Base-by-base conservation (phyloP, 2,888 invertebrate species). In the Ennomos quercinarius region DNA sequence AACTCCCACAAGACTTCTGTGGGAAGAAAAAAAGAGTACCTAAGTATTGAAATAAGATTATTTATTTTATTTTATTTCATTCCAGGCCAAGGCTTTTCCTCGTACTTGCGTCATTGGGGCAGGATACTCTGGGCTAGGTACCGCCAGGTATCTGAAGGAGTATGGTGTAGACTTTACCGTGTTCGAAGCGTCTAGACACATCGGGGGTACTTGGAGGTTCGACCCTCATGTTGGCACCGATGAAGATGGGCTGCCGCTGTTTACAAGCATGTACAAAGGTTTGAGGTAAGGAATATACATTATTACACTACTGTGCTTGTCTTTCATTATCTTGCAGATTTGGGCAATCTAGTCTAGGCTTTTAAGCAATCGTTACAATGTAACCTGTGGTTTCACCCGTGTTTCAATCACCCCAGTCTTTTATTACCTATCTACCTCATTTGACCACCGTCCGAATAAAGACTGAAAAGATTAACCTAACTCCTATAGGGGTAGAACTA, bases 141-240 rank as follows among this genome's bases (percentile, higher is more conserved):
- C 95, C 0, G 91, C 95, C 0, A 90, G 95, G 27, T 95, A 95
- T 74, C 86, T 95, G 60, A 85, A 93, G 64, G 86, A 93, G 66
- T 87, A 93, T 72, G 83, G 83, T 0, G 83, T 84, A 58, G 91
- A 94, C 64, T 93, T 93, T 74, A 91, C 91, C 0, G 94, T 95
- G 9, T 97, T 95, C 73, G 97, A 98, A 75, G 95, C 96, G 67
- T 93, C 94, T 0, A 87, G 88, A 10, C 76, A 90, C 51, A 80
- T 97, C 11, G 97, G 97, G 8, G 98, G 98, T 1, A 96, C 96
- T 0, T 98, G 98, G 97, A 90, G 95, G 35, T 97, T 96, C 77
- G 95, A 94, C 8, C 95, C 96, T 6, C 80, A 91, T 13, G 90
- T 93, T 1, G 95, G 95, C 1, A 71, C 83, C 0, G 96, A 96